Percentiles rank a stretch among this genome's conserved stretches.
These are phyloP conservation scores for Hirudo medicinalis DNA, from an alignment of 1,140 invertebrate genomes.

Conservation along the genomic window DNA sequence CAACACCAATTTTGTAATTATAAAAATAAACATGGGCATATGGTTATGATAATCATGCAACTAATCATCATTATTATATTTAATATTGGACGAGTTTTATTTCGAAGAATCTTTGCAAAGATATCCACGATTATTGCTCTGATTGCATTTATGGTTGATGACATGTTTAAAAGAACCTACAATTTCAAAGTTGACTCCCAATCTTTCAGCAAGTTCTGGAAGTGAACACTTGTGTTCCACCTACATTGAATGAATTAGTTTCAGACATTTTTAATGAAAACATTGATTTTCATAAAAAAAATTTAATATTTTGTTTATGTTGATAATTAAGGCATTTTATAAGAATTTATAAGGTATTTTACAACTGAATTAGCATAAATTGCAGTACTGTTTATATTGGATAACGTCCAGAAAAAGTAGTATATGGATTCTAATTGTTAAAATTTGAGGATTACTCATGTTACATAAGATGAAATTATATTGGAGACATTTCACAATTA, in stretches of 20 bases:
- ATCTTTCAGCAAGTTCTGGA: slow-evolving; percentile 13
- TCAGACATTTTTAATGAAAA: background rate
- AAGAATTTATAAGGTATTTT: too few species aligned
- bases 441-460: too few species aligned
- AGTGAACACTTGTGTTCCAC: slow-evolving; percentile 16
- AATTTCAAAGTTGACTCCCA: slow-evolving; percentile 17
- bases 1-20: too few species aligned
- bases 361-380: too few species aligned
- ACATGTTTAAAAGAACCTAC: background rate
- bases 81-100: background rate
- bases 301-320: background rate
- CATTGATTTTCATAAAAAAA: background rate
- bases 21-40: too few species aligned
- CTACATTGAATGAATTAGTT: background rate
- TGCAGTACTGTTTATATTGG: too few species aligned
- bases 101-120: background rate
- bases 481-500: background rate
- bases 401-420: too few species aligned
- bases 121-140: too few species aligned
- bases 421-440: too few species aligned
- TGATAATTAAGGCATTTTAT: too few species aligned
- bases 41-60: background rate
- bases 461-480: too few species aligned
- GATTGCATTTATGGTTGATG: too few species aligned
- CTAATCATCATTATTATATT: background rate